Conservation (phyloP, 2,113 vertebrate species). For the Camarhynchus parvulus region DNA sequence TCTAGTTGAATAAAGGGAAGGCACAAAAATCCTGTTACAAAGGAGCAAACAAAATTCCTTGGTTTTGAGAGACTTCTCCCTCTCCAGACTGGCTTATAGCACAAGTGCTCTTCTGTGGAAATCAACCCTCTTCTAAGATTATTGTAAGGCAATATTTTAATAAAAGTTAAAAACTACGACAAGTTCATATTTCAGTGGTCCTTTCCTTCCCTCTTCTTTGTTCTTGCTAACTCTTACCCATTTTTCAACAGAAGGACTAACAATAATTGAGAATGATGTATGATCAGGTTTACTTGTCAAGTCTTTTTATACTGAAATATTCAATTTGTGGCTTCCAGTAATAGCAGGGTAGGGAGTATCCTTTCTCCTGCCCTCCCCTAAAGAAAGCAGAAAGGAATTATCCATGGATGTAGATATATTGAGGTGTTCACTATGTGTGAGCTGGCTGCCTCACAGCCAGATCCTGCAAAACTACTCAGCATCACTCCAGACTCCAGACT, state of each 20-base stretch:
- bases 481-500: neutral
- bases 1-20: neutral
- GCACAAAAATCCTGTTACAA: neutral
- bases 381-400: neutral
- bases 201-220: neutral
- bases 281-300: neutral
- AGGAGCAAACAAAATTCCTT: neutral
- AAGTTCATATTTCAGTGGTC: neutral
- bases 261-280: neutral
- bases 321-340: neutral
- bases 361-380: neutral
- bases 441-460: neutral
- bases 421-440: neutral
- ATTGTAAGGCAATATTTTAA: neutral
- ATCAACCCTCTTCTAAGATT: neutral
- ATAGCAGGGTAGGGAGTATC: neutral
- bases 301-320: neutral
- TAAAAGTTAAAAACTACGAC: neutral
- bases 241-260: constrained; percentile 7
- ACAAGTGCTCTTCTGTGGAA: neutral
- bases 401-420: neutral
- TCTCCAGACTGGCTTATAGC: neutral
- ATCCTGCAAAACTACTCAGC: neutral
- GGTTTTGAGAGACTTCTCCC: neutral
- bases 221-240: neutral